Evolutionary conservation across 2,888 invertebrate species (phyloP).

Genomic region (Cheilosia urbana): DNA sequence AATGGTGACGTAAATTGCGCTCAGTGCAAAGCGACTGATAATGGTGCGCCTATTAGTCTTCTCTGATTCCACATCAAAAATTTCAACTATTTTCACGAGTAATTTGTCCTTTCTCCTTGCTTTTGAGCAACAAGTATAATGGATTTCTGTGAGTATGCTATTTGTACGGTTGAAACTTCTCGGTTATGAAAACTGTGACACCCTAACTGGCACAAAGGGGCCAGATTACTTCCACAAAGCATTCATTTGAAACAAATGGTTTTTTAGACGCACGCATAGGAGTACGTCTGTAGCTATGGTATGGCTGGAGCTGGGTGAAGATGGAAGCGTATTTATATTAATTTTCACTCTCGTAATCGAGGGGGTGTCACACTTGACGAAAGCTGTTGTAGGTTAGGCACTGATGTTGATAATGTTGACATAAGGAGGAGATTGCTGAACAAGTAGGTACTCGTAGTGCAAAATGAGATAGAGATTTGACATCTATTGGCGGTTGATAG

Average conservation of each 20-base stretch:
- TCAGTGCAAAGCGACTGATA: constrained; percentile 22
- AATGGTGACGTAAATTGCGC: constrained; percentile 42
- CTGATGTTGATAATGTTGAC: background rate
- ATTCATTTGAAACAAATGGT: constrained; percentile 38
- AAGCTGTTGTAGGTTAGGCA: background rate
- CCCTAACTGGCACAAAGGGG: constrained; percentile 44
- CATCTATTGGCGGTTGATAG: background rate
- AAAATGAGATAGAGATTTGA: constrained; percentile 1
- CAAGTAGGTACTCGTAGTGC: background rate
- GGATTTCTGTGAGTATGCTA: background rate
- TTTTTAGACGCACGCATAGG: background rate
- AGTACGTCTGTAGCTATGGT: background rate
- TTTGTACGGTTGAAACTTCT: constrained; percentile 38
- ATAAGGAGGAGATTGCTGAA: background rate
- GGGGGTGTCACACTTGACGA: background rate
- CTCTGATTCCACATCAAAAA: constrained; percentile 4
- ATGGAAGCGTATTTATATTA: constrained; percentile 8
- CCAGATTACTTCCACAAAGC: constrained; percentile 44
- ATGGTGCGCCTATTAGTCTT: constrained; percentile 36
- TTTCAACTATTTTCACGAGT: constrained; percentile 34
- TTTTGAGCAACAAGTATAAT: background rate
- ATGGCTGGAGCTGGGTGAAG: background rate
- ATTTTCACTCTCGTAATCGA: constrained; percentile 36
- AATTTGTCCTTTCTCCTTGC: constrained; percentile 42
- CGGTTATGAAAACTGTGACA: constrained; percentile 34